Base-by-base conservation (phyloP, 2,113 vertebrate species). In the Pipa parva region DNA sequence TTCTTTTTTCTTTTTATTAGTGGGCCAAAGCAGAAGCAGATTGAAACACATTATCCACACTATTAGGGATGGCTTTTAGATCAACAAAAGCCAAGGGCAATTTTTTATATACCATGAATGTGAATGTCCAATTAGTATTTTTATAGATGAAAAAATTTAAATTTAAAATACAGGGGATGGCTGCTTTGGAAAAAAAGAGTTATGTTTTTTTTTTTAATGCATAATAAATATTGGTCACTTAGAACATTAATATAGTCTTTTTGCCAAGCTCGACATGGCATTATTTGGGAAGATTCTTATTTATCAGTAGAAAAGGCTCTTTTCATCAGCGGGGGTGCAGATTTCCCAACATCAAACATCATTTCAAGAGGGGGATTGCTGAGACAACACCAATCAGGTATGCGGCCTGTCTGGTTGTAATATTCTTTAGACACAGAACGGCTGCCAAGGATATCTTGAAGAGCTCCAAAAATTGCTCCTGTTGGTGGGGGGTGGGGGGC, bases 221-320 rank as follows among this genome's bases (percentile, higher is more conserved):
- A 52, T 18, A 68, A 69, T 71, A 76, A 57, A 72, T 64, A 69
- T 56, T 37, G 28, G 29, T 24, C 12, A 61, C 46, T 1, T 4
- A 22, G 6, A 39, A 39, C 0, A 31, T 46, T n/a, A n/a, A 33
- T 18, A 13, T 0, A 10, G 29, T n/a, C 17, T 3, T 18, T 1
- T 0, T 45, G 6, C 2, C 2, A 1, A 7, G 15, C 8, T 17
- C 1, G 5, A 2, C 15, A 15, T 49, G 46, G 8, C 20, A 20
- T n/a, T n/a, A 49, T 8, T 7, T 22, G 2, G 39, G 3, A 42
- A 42, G 7, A 15, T 1, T 7, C 13, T 70, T 78, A 99, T 82
- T 99, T 99, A 79, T 99, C 97, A 0, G 95, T 97, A 58, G 96
- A 99, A 85, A 97, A 99, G 33, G 96, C 95, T 67, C 96, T 92